Conservation (phyloP, 1,140 invertebrate species). For the Laupala kohalensis region DNA sequence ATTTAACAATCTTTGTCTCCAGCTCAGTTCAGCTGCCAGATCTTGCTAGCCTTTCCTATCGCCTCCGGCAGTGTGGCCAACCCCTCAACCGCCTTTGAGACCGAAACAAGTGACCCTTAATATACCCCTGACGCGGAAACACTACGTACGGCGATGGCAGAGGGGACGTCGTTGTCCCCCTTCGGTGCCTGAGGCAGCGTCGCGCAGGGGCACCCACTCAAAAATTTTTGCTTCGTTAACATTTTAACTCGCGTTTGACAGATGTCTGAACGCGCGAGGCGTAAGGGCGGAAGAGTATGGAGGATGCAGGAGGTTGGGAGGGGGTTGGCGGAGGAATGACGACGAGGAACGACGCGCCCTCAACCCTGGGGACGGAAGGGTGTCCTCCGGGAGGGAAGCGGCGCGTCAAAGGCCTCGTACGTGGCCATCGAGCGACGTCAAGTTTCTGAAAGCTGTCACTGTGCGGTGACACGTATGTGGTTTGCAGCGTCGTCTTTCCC, state of each 20-base stretch:
- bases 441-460: too few species aligned
- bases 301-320: background rate
- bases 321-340: background rate
- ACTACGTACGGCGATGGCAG: too few species aligned
- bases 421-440: too few species aligned
- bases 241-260: constrained; percentile 6
- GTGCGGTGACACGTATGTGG: too few species aligned
- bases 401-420: too few species aligned
- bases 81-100: background rate
- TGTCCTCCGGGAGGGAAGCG: too few species aligned
- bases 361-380: background rate
- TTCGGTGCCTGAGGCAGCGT: background rate
- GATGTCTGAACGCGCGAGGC: background rate
- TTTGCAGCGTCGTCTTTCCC: too few species aligned
- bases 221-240: constrained; percentile 8
- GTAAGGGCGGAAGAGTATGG: background rate
- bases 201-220: background rate
- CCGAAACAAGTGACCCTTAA: constrained; percentile 8
- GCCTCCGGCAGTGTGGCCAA: too few species aligned
- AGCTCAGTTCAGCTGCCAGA: too few species aligned
- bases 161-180: too few species aligned
- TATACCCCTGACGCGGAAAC: constrained; percentile 6
- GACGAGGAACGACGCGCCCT: background rate
- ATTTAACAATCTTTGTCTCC: too few species aligned
- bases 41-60: too few species aligned